Evolutionary conservation across 2,797 vertebrate species (phyloP).

Genomic region (Heteromormyrus szaboi): DNA sequence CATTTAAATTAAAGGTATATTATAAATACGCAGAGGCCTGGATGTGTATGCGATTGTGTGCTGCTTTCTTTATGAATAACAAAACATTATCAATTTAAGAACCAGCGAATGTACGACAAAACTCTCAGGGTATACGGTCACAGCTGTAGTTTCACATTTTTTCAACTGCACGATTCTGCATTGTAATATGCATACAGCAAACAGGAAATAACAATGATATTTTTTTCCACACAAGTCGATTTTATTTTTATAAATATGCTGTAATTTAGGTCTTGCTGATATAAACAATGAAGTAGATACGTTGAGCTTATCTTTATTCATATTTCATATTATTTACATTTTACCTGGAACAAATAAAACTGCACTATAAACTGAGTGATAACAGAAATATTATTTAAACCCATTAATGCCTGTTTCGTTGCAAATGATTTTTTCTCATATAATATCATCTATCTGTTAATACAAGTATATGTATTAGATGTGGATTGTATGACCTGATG

Average conservation of each 20-base stretch:
- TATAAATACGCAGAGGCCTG: neutral
- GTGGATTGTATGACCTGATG: neutral
- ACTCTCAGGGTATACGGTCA: neutral
- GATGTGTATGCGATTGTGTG: neutral
- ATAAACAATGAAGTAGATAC: neutral
- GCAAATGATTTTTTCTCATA: neutral
- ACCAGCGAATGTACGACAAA: neutral
- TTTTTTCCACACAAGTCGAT: neutral
- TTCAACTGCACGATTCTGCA: neutral
- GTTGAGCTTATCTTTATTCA: neutral
- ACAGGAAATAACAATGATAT: neutral
- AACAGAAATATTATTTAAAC: neutral
- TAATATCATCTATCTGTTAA: neutral
- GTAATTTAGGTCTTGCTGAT: neutral
- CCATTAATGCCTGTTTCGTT: neutral
- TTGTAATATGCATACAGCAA: neutral
- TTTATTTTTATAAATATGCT: neutral
- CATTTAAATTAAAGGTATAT: neutral
- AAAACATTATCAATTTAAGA: neutral
- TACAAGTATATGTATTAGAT: neutral
- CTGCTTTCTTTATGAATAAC: neutral
- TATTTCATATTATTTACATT: neutral
- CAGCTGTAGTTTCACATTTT: neutral
- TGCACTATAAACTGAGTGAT: neutral
- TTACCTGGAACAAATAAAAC: neutral